phyloP scores from a whole-genome alignment of 2,113 vertebrate species.

The Serinus canaria region DNA sequence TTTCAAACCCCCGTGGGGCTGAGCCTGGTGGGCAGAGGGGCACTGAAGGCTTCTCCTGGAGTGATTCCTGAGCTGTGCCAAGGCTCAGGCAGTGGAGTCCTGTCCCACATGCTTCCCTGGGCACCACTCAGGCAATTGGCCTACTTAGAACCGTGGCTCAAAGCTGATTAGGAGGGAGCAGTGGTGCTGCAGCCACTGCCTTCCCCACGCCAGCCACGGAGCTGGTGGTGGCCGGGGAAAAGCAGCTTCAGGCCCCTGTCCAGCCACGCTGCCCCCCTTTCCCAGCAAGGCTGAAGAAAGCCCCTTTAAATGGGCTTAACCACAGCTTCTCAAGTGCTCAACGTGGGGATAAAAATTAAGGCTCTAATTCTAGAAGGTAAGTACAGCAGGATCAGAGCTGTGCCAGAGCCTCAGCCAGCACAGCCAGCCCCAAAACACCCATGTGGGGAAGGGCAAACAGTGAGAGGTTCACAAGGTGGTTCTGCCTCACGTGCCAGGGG shows the following conservation, averaged over 20 bases:
- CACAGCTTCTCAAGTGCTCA: constrained; percentile 64
- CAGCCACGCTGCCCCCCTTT: not conserved
- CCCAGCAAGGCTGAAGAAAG: constrained; percentile 19
- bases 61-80: not conserved
- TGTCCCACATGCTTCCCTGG: not conserved
- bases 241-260: constrained; percentile 2
- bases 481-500: fast-evolving
- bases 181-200: not conserved
- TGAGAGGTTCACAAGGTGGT: not conserved
- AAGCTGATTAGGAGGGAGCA: constrained; percentile 49
- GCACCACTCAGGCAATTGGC: constrained; percentile 3
- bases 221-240: not conserved
- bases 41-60: not conserved
- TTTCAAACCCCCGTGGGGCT: not conserved
- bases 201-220: fast-evolving
- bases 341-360: constrained; percentile 53
- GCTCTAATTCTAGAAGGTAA: constrained; percentile 70
- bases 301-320: constrained; percentile 58
- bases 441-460: fast-evolving
- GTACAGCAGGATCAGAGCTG: constrained; percentile 43
- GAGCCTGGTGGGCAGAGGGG: fast-evolving
- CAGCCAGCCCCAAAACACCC: not conserved
- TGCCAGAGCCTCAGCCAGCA: not conserved
- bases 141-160: not conserved
- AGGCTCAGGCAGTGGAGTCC: not conserved